These are phyloP conservation scores for Euwallacea similis DNA, from an alignment of 1,140 invertebrate genomes.

Conservation along the genomic window DNA sequence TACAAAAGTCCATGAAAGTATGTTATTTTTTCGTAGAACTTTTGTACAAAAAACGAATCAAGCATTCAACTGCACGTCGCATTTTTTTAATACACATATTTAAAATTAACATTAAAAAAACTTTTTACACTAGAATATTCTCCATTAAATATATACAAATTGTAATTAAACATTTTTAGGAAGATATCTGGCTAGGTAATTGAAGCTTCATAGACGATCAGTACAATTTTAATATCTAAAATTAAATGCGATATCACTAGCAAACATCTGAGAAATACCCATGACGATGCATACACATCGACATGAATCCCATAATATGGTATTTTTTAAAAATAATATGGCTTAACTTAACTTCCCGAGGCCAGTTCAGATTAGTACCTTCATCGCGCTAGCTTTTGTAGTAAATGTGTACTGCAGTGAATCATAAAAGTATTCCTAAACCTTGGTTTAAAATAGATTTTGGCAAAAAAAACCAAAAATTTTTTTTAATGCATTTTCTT, in stretches of 20 bases:
- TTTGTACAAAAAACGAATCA: conserved; percentile 18
- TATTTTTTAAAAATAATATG: no score
- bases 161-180: conserved; percentile 33
- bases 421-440: no score
- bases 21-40: conserved; percentile 16
- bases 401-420: no score
- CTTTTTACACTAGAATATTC: conserved; percentile 28
- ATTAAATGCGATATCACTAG: conserved; percentile 34
- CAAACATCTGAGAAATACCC: conserved; percentile 5
- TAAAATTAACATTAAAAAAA: conserved; percentile 27
- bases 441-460: no score
- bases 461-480: no score
- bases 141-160: conserved; percentile 32
- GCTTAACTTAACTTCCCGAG: no score
- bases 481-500: no score
- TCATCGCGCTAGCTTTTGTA: no score
- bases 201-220: conserved; percentile 17
- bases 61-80: conserved; percentile 45
- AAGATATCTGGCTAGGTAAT: conserved; percentile 22
- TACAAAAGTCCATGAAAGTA: neutral
- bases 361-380: no score
- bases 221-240: conserved; percentile 30
- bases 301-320: no score
- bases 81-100: conserved; percentile 18
- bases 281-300: neutral